Base-by-base conservation (phyloP, 2,797 vertebrate genomes). In the Orientallactaga sibirica region DNA sequence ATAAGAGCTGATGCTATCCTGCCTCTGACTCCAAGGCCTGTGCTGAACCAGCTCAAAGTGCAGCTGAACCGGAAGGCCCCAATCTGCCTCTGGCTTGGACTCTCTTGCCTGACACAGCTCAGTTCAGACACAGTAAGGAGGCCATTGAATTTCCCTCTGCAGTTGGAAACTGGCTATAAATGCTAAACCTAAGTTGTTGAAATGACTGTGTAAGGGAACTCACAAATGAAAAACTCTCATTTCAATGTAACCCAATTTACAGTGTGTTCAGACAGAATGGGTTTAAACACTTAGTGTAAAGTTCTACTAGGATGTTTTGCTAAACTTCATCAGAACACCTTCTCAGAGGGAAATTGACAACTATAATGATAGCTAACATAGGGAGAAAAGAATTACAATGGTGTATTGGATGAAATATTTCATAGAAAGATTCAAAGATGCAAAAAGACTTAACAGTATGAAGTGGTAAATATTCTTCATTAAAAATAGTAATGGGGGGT, bases 1-100 rank as follows among this genome's bases (percentile, higher is more conserved):
- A 67, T 90, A 96, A 96, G 58, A 86, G 94, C 89, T 94, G 95
- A 97, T 96, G 96, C 68, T 95, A 85, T 95, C 96, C 95, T 91
- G 90, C 71, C 77, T 77, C 70, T 1, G 18, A 79, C 78, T 89
- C 92, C 15, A 37, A 76, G 18, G 8, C 92, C 7, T 76, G 77
- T 85, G 93, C 93, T 76, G 79, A 94, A 95, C 73, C 92, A 94
- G 90, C 90, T 93, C 94, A 85, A 88, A 85, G 70, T 70, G 70
- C 85, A 96, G 92, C 92, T 64, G 80, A 93, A 94, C 88, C 67
- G 62, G 94, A 96, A 97, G 95, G 92, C 86, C 88, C 48, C 85
- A 73, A 25, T 95, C 96, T 94, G 79, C 92, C 92, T 95, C 91
- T 7, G 33, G 52, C 83, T 79, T 75, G 74, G 73, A 5, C 93